These are phyloP conservation scores for Urechis unicinctus DNA, from an alignment of 2,888 invertebrate genomes.

Conservation along the genomic window DNA sequence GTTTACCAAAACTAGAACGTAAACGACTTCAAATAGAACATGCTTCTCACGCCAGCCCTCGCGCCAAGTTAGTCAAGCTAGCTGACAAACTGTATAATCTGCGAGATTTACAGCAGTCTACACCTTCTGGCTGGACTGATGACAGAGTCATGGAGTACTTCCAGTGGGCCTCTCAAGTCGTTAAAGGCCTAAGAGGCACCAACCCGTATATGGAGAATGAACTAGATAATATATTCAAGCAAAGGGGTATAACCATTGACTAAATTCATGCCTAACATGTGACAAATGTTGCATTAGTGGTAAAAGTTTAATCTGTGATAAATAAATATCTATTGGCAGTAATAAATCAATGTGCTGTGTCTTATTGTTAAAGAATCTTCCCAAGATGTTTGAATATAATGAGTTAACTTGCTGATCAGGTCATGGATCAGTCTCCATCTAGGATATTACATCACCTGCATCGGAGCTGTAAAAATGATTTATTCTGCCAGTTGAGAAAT, in stretches of 20 bases:
- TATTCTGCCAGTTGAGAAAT: no score
- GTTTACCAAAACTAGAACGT: constrained; percentile 60
- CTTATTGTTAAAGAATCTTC: no score
- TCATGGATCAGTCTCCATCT: no score
- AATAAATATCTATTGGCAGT: no score
- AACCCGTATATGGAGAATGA: constrained; percentile 57
- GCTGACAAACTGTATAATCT: constrained; percentile 80
- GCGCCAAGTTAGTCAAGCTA: constrained; percentile 70
- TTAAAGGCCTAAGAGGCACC: constrained; percentile 62
- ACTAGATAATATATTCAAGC: constrained; percentile 32
- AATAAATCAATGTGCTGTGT: no score
- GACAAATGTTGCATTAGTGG: no score
- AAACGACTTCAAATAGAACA: constrained; percentile 60
- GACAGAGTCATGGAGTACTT: constrained; percentile 61
- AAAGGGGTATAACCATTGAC: not conserved
- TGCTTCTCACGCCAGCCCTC: constrained; percentile 55
- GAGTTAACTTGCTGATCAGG: no score
- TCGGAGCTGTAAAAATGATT: no score
- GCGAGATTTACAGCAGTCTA: constrained; percentile 60
- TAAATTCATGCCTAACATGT: no score
- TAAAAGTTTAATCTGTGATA: no score
- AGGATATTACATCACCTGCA: no score
- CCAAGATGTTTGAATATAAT: no score
- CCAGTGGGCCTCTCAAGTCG: constrained; percentile 64
- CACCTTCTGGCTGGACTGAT: constrained; percentile 59